A percentile compares a stretch with the other conserved stretches of the same genome.
These are phyloP conservation scores for Cygnus buccinator DNA, from an alignment of 2,113 vertebrate species.

Conservation along the genomic window DNA sequence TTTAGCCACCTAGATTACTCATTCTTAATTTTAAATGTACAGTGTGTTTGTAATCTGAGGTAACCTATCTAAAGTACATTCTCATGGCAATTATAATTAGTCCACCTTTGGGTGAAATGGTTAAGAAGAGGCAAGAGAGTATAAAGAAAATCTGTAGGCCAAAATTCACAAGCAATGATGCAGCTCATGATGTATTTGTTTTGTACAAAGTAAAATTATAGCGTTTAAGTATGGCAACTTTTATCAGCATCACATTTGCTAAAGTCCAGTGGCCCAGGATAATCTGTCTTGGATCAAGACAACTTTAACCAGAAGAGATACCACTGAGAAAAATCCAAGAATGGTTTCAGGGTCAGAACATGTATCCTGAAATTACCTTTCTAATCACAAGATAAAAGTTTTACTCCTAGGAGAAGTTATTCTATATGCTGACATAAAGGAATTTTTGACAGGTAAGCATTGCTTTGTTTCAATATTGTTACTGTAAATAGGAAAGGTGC, in stretches of 20 bases:
- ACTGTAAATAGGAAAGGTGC: not conserved
- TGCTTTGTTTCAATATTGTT: not conserved
- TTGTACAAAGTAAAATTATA: not conserved
- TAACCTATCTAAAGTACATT: not conserved
- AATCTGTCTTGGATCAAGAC: not conserved
- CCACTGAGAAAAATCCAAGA: not conserved
- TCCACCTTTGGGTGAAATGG: not conserved
- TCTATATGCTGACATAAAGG: not conserved
- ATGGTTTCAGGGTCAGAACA: not conserved
- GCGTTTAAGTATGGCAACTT: not conserved
- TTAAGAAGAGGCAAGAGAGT: not conserved
- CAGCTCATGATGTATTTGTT: not conserved
- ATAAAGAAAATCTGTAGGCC: not conserved
- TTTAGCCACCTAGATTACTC: not conserved
- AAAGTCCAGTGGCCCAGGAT: not conserved
- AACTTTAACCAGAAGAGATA: not conserved
- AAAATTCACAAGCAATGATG: not conserved
- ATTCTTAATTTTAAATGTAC: not conserved
- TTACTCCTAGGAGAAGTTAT: not conserved
- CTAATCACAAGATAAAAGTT: not conserved
- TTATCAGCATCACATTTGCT: not conserved
- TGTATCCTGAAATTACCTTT: not conserved
- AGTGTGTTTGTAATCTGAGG: not conserved
- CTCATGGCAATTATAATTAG: not conserved
- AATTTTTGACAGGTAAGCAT: not conserved